phyloP scores from a whole-genome alignment of 1,140 invertebrate species.

The Hycleus phaleratus region DNA sequence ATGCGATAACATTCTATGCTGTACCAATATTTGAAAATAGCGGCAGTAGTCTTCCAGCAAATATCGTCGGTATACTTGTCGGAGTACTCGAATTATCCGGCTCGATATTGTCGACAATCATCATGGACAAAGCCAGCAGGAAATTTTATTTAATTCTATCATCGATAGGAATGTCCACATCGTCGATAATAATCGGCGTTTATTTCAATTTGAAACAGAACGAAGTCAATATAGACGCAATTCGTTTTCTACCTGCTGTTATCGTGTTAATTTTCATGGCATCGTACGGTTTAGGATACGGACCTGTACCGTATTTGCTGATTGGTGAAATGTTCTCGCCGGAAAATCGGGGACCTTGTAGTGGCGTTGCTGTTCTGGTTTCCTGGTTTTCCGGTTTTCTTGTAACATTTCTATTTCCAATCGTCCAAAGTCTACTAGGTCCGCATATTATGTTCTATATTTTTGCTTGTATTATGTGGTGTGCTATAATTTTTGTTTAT shows the following conservation, averaged over 20 bases:
- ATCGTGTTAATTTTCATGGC: neutral
- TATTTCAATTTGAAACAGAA: neutral
- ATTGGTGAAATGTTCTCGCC: neutral
- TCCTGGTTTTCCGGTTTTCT: neutral
- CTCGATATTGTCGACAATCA: neutral
- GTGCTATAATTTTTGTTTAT: constrained; percentile 31
- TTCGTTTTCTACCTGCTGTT: neutral
- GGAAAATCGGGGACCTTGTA: neutral
- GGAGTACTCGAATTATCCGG: too few species aligned
- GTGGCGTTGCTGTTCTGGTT: neutral
- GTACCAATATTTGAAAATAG: constrained; percentile 54
- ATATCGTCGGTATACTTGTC: too few species aligned
- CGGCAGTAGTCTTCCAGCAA: too few species aligned
- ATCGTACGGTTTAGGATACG: neutral
- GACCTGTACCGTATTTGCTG: neutral
- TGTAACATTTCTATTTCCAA: neutral
- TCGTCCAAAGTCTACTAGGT: neutral
- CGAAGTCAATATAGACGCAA: neutral
- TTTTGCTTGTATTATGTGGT: constrained; percentile 41
- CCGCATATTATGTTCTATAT: constrained; percentile 5
- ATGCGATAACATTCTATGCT: constrained; percentile 35
- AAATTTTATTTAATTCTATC: neutral
- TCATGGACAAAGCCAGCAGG: neutral
- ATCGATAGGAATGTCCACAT: neutral
- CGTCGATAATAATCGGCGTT: neutral